Evolutionary conservation across 2,888 invertebrate genomes (phyloP).

Genomic region (Patella depressa): DNA sequence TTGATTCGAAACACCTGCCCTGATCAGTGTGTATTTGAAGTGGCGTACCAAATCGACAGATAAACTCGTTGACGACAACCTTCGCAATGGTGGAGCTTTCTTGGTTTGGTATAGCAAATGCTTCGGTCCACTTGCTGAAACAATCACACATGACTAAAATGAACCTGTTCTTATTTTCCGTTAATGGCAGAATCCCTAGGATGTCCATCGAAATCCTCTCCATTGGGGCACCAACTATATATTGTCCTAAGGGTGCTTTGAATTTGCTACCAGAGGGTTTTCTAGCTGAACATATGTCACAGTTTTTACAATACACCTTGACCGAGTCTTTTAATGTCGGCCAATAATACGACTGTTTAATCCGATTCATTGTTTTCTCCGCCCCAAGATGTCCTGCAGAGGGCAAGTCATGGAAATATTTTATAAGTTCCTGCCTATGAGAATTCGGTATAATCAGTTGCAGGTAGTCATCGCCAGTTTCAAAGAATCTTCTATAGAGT

Average conservation of each 20-base stretch:
- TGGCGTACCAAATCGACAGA: constrained; percentile 27
- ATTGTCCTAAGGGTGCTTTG: constrained; percentile 8
- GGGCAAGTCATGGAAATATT: no score
- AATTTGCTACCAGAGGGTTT: not conserved
- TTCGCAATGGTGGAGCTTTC: constrained; percentile 14
- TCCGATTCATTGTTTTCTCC: no score
- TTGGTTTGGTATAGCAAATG: constrained; percentile 22
- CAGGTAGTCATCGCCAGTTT: no score
- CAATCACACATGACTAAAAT: constrained; percentile 19
- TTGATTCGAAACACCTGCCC: constrained; percentile 22
- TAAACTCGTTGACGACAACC: constrained; percentile 24
- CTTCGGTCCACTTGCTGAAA: constrained; percentile 26
- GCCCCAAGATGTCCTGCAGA: no score
- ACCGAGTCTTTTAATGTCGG: no score
- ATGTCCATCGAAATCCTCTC: constrained; percentile 20
- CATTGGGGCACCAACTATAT: constrained; percentile 16
- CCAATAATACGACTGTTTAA: no score
- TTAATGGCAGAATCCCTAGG: constrained; percentile 12
- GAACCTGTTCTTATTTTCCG: constrained; percentile 16
- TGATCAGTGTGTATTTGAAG: constrained; percentile 25
- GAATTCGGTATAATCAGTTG: no score
- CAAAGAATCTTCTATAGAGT: not conserved
- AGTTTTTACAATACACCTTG: not conserved
- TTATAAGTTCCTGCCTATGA: no score
- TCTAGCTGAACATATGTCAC: not conserved